These are phyloP conservation scores for Urosaurus nigricauda DNA, from an alignment of 2,797 vertebrate genomes.

Conservation along the genomic window DNA sequence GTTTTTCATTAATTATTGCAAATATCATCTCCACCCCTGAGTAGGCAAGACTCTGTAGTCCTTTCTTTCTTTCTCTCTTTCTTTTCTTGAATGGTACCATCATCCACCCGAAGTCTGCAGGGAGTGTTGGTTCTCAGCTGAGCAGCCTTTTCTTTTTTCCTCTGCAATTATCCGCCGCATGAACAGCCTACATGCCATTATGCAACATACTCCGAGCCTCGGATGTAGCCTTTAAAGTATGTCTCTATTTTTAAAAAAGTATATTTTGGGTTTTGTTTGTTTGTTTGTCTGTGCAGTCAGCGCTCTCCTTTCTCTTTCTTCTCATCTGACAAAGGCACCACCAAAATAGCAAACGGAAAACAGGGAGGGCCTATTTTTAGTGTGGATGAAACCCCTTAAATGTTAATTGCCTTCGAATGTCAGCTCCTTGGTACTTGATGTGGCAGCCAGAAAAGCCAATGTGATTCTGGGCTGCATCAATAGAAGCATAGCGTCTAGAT, in stretches of 20 bases:
- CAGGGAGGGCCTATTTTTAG: constrained; percentile 20
- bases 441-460: too few species aligned
- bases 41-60: too few species aligned
- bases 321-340: neutral
- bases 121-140: neutral
- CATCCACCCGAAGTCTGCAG: too few species aligned
- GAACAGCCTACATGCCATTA: neutral
- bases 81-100: too few species aligned
- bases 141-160: neutral
- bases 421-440: neutral
- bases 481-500: too few species aligned
- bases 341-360: constrained; percentile 17
- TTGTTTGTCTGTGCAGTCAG: neutral
- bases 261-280: neutral
- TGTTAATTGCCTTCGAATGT: neutral
- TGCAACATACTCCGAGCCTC: neutral
- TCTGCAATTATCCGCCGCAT: neutral
- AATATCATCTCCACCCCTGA: too few species aligned
- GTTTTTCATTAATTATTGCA: too few species aligned
- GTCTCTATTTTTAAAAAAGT: neutral
- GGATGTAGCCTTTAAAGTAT: neutral
- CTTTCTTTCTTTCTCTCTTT: too few species aligned
- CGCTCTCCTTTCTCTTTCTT: neutral
- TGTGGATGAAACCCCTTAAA: neutral
- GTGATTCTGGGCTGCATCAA: too few species aligned